Evolutionary conservation across 1,140 invertebrate genomes (phyloP), one percentile per base, ranked within the genome.

Genomic region (Neoseiulus cucumeris): DNA sequence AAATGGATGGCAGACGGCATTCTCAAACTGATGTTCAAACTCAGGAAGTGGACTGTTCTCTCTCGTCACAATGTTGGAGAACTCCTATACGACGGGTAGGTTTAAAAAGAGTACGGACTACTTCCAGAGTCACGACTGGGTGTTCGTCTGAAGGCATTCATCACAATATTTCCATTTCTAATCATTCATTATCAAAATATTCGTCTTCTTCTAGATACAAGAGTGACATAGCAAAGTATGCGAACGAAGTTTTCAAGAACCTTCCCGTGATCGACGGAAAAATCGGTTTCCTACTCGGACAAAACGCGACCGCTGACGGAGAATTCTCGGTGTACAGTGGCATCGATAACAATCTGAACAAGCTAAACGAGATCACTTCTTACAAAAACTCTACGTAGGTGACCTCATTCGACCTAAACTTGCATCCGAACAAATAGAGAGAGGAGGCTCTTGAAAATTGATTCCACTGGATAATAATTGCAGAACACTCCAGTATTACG

Each of bases 241-340:
- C 25, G 22, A 59, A 59, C 2, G 14, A 29, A 12, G 1, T 59
- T 9, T 1, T 29, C 25, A 25, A 25, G 22, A 9, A 25, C 5
- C 51, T 59, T 2, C 51, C 51, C 51, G 22, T 59, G 17, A 59
- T 59, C 51, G 22, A 59, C 9, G 51, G 51, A 25, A 59, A 59
- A 33, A 20, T 59, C 1, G 51, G 51, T 5, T 59, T 59, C 9
- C 22, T 59, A 12, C 51, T 59, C 14, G 51, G 51, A 1, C 14
- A 25, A 25, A 59, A 59, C 22, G 51, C 1, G 6, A 18, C 51
- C 6, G 14, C 17, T 9, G 22, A n/a, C 51, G 51, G 51, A 12
- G 14, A 17, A 9, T 59, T 29, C 22, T 20, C 51, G 1, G 51
- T 25, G 1, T 59, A 18, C 51, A 29, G 14, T 14, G 22, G 51